These are phyloP conservation scores for Hydropsyche betteni DNA, from an alignment of 2,888 invertebrate genomes.

Conservation along the genomic window DNA sequence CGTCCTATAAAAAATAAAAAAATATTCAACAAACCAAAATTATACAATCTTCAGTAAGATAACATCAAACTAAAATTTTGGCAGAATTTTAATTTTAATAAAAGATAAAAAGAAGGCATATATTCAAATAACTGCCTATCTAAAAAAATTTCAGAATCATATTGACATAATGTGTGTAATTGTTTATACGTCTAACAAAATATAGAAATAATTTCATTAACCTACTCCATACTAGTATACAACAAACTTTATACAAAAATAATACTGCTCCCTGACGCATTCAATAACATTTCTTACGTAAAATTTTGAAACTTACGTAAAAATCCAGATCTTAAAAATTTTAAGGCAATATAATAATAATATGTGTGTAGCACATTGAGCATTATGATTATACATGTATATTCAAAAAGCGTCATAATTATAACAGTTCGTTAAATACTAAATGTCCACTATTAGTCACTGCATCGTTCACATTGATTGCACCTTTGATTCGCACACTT, in stretches of 20 bases:
- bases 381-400: constrained; percentile 11
- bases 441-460: neutral
- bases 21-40: too few relatives aligned
- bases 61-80: too few relatives aligned
- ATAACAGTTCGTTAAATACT: too few relatives aligned
- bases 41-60: too few relatives aligned
- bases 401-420: neutral
- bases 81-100: too few relatives aligned
- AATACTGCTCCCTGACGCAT: constrained; percentile 17
- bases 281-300: neutral
- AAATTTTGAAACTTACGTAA: neutral
- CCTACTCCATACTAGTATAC: neutral
- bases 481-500: constrained; percentile 40
- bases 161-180: too few relatives aligned
- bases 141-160: too few relatives aligned
- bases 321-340: constrained; percentile 21
- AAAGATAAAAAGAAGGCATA: too few relatives aligned
- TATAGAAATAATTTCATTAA: too few relatives aligned
- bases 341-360: constrained; percentile 15
- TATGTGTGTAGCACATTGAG: constrained; percentile 17
- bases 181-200: too few relatives aligned
- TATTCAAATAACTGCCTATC: too few relatives aligned
- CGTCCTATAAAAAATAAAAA: neutral
- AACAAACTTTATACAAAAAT: constrained; percentile 7
- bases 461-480: neutral